These are phyloP conservation scores for Oreochromis grahami DNA, from an alignment of 2,797 vertebrate species.

Conservation along the genomic window DNA sequence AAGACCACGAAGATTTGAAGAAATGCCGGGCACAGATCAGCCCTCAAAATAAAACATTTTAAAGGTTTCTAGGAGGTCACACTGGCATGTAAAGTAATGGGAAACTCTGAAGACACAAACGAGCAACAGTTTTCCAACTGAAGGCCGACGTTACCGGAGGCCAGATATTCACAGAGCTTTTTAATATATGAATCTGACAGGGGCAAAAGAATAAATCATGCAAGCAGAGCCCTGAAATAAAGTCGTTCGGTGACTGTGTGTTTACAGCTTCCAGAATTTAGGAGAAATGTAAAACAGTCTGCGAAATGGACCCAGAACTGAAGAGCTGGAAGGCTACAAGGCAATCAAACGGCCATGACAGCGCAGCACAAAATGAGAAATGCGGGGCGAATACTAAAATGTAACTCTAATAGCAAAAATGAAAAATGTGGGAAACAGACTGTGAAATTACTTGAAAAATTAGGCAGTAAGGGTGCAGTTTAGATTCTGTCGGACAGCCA, in stretches of 20 bases:
- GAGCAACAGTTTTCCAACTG: not conserved
- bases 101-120: not conserved
- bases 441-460: constrained; percentile 60
- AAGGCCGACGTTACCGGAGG: not conserved
- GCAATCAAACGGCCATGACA: constrained; percentile 28
- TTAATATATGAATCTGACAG: not conserved
- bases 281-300: constrained; percentile 29
- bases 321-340: constrained; percentile 23
- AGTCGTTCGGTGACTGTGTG: constrained; percentile 9
- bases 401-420: constrained; percentile 20
- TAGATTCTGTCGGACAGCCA: constrained; percentile 17
- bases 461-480: constrained; percentile 8
- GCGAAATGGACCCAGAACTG: constrained; percentile 12
- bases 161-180: not conserved
- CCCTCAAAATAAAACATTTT: not conserved
- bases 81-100: fast-evolving
- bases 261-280: constrained; percentile 30
- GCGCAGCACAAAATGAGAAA: constrained; percentile 8
- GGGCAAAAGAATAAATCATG: not conserved
- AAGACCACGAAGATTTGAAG: not conserved
- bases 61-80: not conserved
- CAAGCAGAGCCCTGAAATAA: not conserved
- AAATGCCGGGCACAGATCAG: not conserved
- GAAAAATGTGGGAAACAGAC: constrained; percentile 46
- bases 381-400: constrained; percentile 21